These are phyloP conservation scores for Mobula hypostoma DNA, from an alignment of 2,113 vertebrate genomes.

Conservation along the genomic window DNA sequence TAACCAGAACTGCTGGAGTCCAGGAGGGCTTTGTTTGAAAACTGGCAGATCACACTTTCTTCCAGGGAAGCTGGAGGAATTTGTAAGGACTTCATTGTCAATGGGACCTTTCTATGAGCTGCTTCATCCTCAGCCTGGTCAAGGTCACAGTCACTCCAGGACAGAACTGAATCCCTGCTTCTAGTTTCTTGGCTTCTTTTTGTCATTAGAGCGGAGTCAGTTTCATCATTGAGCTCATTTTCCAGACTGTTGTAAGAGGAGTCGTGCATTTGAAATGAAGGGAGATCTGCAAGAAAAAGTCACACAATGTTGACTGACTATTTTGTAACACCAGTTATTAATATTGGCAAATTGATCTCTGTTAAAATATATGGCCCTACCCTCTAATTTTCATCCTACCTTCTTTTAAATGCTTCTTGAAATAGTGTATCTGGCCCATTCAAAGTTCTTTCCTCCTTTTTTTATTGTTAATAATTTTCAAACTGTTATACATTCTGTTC, in stretches of 20 bases:
- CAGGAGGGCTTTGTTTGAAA: constrained; percentile 43
- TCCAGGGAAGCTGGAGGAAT: constrained; percentile 46
- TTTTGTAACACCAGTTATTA: background rate
- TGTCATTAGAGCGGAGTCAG: constrained; percentile 62
- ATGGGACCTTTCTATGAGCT: constrained; percentile 51
- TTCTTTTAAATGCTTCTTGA: background rate
- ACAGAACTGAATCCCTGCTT: constrained; percentile 83
- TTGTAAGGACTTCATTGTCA: constrained; percentile 51
- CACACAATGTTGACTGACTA: background rate
- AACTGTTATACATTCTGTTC: background rate
- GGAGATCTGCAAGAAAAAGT: constrained; percentile 57
- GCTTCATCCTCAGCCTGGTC: constrained; percentile 59
- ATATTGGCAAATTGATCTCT: too few species aligned
- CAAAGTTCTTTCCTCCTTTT: background rate
- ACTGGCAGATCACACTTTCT: constrained; percentile 45
- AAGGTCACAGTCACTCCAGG: constrained; percentile 74
- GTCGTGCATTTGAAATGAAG: constrained; percentile 79
- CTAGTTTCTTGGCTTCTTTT: constrained; percentile 68
- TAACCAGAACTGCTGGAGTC: constrained; percentile 43
- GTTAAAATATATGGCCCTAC: background rate
- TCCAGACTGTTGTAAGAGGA: constrained; percentile 88
- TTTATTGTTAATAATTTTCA: background rate
- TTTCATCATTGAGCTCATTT: constrained; percentile 80
- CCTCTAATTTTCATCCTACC: background rate
- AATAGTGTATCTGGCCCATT: background rate